Evolutionary conservation across 2,888 invertebrate genomes (phyloP), one percentile per base, ranked within the genome.

Genomic region (Chrysolina oricalcia): DNA sequence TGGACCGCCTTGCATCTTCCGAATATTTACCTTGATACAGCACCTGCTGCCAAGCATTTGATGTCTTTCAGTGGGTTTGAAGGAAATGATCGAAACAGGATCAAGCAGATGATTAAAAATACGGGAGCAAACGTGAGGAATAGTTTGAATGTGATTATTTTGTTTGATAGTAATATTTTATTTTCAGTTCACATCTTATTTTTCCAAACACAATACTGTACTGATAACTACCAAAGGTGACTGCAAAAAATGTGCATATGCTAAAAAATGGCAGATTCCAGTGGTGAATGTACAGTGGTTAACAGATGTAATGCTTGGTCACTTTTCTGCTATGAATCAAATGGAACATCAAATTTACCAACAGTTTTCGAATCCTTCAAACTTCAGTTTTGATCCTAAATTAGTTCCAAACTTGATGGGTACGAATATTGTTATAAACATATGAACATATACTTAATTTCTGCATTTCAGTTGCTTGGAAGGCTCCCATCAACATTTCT

Each of bases 1-100:
- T 98, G 96, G 95, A 95, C 96, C 84, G 96, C 97, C 13, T 90
- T 98, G 63, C 99, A 99, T 89, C 91, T 99, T 82, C 99, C 99
- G 11, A 91, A 92, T 23, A 86, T 89, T 76, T 88, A 88, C 74
- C 81, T 88, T 70, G 90, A 93, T 46, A 95, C 95, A 78, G 91
- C 93, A 3, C 97, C 97, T 13, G 93, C 94, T 23, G 88, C 90
- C 0, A 93, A 94, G 83, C 94, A 95, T 88, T 93, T 97, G 40
- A 95, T 97, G 81, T 93, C 96, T 5, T 90, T 96, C 13, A 94
- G 96, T 59, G 98, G 98, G 75, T 99, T 98, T 90, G 93, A 95
- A 71, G 94, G 93, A n/a, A 94, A 95, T 65, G 98, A 98, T 86
- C 90, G 96, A 13, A 91, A 91, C 46, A 91, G 95, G 66, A 91